Conservation (phyloP, 1,140 invertebrate genomes). For the Periplaneta americana region DNA sequence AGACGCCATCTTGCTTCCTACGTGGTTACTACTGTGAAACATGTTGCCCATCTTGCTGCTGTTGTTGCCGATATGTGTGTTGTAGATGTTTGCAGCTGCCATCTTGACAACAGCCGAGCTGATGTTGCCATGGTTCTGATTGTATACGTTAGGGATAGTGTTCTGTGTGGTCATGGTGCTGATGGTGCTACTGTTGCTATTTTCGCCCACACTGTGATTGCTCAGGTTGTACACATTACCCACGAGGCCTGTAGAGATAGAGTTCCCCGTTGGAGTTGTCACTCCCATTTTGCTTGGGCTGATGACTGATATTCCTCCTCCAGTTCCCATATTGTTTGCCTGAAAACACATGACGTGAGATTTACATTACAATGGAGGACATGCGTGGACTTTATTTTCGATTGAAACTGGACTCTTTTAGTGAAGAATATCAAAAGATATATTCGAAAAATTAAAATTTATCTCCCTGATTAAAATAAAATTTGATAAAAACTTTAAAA, state of each 20-base stretch:
- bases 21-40: background rate
- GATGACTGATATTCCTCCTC: background rate
- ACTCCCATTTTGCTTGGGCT: background rate
- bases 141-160: background rate
- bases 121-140: background rate
- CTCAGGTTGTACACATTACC: conserved; percentile 1
- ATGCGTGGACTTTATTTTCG: too few relatives aligned
- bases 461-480: too few relatives aligned
- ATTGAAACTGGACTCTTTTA: too few relatives aligned
- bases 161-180: background rate
- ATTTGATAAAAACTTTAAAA: too few relatives aligned
- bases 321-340: background rate
- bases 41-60: background rate
- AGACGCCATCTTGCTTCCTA: background rate
- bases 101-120: background rate
- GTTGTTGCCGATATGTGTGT: background rate
- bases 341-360: too few relatives aligned
- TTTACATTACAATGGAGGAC: too few relatives aligned
- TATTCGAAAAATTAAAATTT: too few relatives aligned
- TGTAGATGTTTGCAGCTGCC: conserved; percentile 1
- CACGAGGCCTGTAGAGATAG: background rate
- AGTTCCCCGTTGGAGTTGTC: background rate
- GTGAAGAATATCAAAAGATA: too few relatives aligned
- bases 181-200: conserved; percentile 1
- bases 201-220: conserved; percentile 5